phyloP scores from a whole-genome alignment of 2,797 vertebrate species.

The Xenops minutus region DNA sequence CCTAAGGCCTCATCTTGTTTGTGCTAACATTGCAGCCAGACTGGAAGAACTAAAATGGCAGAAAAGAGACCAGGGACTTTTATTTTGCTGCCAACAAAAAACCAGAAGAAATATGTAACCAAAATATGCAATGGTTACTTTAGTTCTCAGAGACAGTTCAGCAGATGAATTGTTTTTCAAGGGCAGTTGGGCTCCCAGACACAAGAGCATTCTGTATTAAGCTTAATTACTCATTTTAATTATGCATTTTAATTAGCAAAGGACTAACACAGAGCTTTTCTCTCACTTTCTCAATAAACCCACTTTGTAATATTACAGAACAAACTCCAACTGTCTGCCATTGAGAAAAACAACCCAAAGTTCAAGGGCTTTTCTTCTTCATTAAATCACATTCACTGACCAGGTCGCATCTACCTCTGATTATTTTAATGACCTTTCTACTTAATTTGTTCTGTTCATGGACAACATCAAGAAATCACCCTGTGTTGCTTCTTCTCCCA shows the following conservation, averaged over 20 bases:
- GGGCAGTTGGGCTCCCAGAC: slow-evolving; percentile 46
- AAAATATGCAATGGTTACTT: slow-evolving; percentile 35
- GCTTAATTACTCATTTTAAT: slow-evolving; percentile 63
- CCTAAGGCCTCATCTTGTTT: slow-evolving; percentile 36
- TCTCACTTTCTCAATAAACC: slow-evolving; percentile 49
- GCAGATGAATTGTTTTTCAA: slow-evolving; percentile 34
- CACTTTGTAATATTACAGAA: slow-evolving; percentile 29
- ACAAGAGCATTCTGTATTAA: slow-evolving; percentile 52
- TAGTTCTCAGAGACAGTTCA: slow-evolving; percentile 47
- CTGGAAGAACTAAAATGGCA: slow-evolving; percentile 20
- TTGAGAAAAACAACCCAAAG: neutral
- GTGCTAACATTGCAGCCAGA: slow-evolving; percentile 19
- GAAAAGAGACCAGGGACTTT: slow-evolving; percentile 16
- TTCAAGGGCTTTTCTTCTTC: neutral
- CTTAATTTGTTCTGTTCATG: neutral
- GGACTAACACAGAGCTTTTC: slow-evolving; percentile 45
- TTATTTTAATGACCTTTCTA: neutral
- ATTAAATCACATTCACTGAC: neutral
- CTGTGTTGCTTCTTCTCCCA: neutral
- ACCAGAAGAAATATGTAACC: slow-evolving; percentile 23
- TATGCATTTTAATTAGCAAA: slow-evolving; percentile 61
- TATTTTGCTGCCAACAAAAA: slow-evolving; percentile 26
- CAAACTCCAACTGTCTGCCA: neutral
- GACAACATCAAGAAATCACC: neutral
- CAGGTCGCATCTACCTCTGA: neutral